These are phyloP conservation scores for Pseudoips prasinana DNA, from an alignment of 2,888 invertebrate species.

Conservation along the genomic window DNA sequence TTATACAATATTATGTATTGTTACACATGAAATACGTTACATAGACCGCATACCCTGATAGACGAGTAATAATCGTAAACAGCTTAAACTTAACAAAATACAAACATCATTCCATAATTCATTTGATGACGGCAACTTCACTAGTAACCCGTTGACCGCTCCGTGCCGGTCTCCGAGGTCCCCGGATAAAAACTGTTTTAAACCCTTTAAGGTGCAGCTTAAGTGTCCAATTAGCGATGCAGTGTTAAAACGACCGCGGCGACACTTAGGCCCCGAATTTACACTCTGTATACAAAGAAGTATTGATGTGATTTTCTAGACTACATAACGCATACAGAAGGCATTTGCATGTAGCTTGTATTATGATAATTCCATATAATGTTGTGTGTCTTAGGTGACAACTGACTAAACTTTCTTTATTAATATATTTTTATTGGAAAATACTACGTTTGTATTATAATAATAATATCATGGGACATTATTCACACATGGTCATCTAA, in stretches of 20 bases:
- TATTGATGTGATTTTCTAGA: slow-evolving; percentile 61
- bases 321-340: slow-evolving; percentile 31
- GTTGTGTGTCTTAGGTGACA: too few species aligned
- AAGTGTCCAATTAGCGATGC: slow-evolving; percentile 78
- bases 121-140: slow-evolving; percentile 37
- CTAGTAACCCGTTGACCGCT: slow-evolving; percentile 30
- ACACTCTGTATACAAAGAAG: slow-evolving; percentile 71
- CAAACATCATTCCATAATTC: slow-evolving; percentile 17
- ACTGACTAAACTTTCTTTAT: too few species aligned
- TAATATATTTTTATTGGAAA: too few species aligned
- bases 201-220: slow-evolving; percentile 58
- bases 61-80: slow-evolving; percentile 12
- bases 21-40: too few species aligned
- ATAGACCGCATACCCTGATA: too few species aligned
- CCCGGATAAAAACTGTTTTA: slow-evolving; percentile 73
- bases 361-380: too few species aligned
- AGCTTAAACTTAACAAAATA: slow-evolving; percentile 13
- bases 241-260: slow-evolving; percentile 77
- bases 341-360: neutral
- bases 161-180: slow-evolving; percentile 54
- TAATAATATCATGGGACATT: too few species aligned
- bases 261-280: slow-evolving; percentile 73
- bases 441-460: too few species aligned
- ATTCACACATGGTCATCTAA: too few species aligned
- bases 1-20: too few species aligned